Percentiles rank a stretch among this genome's conserved stretches.
Conservation (phyloP, 2,113 vertebrate species). For the Muntiacus muntjak region DNA sequence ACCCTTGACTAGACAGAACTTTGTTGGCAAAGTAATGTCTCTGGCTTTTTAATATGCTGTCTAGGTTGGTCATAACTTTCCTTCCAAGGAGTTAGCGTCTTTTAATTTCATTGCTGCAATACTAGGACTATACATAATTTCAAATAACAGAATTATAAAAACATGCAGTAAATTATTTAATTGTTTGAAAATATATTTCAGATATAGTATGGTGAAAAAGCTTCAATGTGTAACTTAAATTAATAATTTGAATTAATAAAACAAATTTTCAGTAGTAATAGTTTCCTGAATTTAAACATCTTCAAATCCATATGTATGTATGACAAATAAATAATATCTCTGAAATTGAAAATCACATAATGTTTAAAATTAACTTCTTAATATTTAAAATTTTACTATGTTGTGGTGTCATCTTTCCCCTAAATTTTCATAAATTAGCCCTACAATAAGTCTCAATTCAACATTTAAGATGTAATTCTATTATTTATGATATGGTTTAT, state of each 20-base stretch:
- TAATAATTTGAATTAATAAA: background rate
- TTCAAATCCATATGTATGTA: background rate
- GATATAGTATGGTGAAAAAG: background rate
- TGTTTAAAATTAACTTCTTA: background rate
- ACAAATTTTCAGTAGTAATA: background rate
- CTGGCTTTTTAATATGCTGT: no score
- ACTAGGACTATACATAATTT: background rate
- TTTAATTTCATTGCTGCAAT: no score
- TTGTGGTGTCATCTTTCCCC: background rate
- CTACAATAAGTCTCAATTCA: background rate
- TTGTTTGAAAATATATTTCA: background rate
- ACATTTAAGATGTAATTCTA: background rate
- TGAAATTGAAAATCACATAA: background rate
- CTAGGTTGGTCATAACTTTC: no score
- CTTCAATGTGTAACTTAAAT: background rate
- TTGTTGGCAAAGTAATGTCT: no score
- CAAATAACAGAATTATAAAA: background rate
- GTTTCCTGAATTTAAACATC: background rate
- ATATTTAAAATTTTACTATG: background rate
- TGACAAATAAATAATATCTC: background rate
- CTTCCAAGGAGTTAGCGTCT: no score
- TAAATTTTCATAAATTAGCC: background rate
- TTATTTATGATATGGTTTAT: background rate
- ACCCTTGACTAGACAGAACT: no score
- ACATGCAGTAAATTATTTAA: background rate